Conservation (phyloP, 2,113 vertebrate species). For the Pseudois nayaur region DNA sequence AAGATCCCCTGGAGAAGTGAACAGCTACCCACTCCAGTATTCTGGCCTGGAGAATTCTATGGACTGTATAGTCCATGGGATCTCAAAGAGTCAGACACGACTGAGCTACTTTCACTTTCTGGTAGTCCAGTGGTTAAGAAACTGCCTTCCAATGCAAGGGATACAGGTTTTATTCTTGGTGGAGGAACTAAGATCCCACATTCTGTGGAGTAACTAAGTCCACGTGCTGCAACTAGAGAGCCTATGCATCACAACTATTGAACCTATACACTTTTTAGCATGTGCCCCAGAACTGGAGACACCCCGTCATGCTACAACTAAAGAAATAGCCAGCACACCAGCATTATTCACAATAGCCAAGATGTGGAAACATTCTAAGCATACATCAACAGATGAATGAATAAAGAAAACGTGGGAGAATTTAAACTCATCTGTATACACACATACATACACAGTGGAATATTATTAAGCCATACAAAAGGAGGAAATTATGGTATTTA, state of each 20-base stretch:
- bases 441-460: not conserved
- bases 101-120: not conserved
- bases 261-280: not conserved
- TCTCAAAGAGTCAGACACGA: rapidly evolving
- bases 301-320: not conserved
- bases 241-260: not conserved
- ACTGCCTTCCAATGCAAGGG: not conserved
- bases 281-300: not conserved
- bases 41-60: not conserved
- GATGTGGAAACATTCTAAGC: not conserved
- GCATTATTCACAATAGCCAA: not conserved
- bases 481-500: not conserved
- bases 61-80: not conserved
- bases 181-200: not conserved
- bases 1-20: not conserved
- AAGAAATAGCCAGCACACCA: not conserved
- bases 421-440: not conserved
- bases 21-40: not conserved
- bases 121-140: not conserved
- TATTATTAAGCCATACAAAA: not conserved
- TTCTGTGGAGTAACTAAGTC: not conserved
- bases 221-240: not conserved
- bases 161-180: not conserved
- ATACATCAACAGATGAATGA: not conserved
- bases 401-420: not conserved